Evolutionary conservation across 2,888 invertebrate species (phyloP), one percentile per base, ranked within the genome.

Genomic region (Dryobotodes eremita): DNA sequence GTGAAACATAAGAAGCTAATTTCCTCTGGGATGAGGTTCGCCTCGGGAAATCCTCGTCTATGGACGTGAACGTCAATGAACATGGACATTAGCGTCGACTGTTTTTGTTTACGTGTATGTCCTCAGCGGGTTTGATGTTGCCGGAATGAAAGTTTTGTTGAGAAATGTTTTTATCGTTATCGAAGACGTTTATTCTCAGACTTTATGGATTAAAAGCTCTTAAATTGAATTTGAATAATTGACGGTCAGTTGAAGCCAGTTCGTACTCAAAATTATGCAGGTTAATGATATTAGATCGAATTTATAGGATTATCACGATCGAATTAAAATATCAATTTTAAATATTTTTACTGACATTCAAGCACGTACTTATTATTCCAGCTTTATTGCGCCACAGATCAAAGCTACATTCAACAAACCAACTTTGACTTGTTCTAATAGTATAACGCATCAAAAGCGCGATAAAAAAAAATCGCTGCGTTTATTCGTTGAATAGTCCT

Each of bases 1-100:
- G 92, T 94, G 92, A 93, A 93, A 94, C 93, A 93, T 92, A 94
- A 94, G 94, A 94, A 94, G 91, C 92, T 95, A 94, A 95, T 96
- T 95, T 95, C 95, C 95, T 95, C 86, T 90, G 94, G 95, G 95
- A 95, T 92, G 91, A 88, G 89, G 89, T 88, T 88, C 90, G 91
- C 88, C 90, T 90, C 89, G 94, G 93, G 92, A 93, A 94, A 93
- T 93, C 92, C 93, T 91, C 84, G 90, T 90, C 91, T 91, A 90
- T 89, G 91, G 91, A 89, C 86, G 88, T 87, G 88, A 89, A 90
- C 90, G 90, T 91, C 91, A 89, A 91, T 88, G 86, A 84, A 83
- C 81, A 83, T 75, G 77, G 83, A 88, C 82, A 88, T 89, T 88
- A 89, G 82, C 69, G 75, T 65, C 62, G 82, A 80, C 79, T 86